Evolutionary conservation across 2,797 vertebrate species (phyloP).

Genomic region (Takifugu ocellatus): DNA sequence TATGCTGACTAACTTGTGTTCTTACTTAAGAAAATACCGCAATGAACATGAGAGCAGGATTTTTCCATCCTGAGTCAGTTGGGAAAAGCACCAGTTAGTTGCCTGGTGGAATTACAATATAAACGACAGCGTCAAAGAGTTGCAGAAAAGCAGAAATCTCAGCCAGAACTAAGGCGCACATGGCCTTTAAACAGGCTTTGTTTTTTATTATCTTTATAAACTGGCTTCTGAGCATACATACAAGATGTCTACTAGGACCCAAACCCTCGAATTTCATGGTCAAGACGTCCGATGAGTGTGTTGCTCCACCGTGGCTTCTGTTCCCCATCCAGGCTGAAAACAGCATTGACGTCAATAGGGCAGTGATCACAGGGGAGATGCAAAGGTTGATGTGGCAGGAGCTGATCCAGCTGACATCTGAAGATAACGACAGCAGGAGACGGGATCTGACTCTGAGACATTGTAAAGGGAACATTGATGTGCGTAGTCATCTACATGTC

Average conservation of each 20-base stretch:
- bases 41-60: constrained; percentile 19
- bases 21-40: constrained; percentile 24
- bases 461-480: constrained; percentile 34
- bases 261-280: too few relatives aligned
- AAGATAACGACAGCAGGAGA: constrained; percentile 4
- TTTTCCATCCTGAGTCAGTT: constrained; percentile 39
- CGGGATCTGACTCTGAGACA: constrained; percentile 28
- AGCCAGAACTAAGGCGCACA: too few relatives aligned
- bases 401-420: constrained; percentile 28
- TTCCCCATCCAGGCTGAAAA: constrained; percentile 10
- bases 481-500: constrained; percentile 34
- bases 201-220: too few relatives aligned
- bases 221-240: too few relatives aligned
- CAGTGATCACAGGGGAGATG: constrained; percentile 34
- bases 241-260: too few relatives aligned
- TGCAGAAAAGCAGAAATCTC: background rate
- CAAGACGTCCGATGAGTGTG: too few relatives aligned
- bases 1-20: constrained; percentile 32
- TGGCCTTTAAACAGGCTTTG: too few relatives aligned
- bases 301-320: background rate
- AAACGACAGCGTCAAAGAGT: background rate
- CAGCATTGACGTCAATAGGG: constrained; percentile 16
- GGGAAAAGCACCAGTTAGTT: constrained; percentile 15
- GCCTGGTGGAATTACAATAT: constrained; percentile 3
- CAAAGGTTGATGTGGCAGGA: constrained; percentile 26